A percentile compares a stretch with the other conserved stretches of the same genome.
phyloP scores from a whole-genome alignment of 1,140 invertebrate genomes.

The Formica selysi region DNA sequence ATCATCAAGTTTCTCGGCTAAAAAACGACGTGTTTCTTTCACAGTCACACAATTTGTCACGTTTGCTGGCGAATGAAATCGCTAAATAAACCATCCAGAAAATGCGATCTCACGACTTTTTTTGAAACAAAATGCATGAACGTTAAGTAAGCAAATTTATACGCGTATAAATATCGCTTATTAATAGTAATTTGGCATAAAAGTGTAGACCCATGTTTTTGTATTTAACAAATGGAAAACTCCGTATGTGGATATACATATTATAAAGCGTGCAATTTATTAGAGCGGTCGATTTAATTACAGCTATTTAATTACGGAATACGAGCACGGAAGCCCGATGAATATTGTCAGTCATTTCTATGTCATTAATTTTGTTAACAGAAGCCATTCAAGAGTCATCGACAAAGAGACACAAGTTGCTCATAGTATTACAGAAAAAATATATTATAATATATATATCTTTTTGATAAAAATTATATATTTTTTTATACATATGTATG shows the following conservation, averaged over 20 bases:
- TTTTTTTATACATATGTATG: not conserved
- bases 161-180: not conserved
- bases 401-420: not conserved
- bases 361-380: constrained; percentile 38
- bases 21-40: not conserved
- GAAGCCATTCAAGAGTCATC: constrained; percentile 12
- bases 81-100: not conserved
- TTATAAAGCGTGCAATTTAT: not conserved
- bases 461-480: not conserved
- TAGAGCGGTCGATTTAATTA: constrained; percentile 9
- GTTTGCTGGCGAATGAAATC: not conserved
- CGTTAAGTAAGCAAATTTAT: not conserved
- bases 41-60: not conserved
- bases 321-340: constrained; percentile 13
- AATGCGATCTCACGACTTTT: not conserved
- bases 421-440: not conserved
- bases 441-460: not conserved
- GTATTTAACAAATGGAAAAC: not conserved
- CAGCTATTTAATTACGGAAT: constrained; percentile 37
- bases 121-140: not conserved
- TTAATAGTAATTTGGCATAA: not conserved
- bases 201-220: not conserved
- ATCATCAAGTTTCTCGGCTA: not conserved
- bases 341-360: constrained; percentile 20
- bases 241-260: not conserved